phyloP scores from a whole-genome alignment of 2,113 vertebrate genomes.

The Ammospiza caudacuta region DNA sequence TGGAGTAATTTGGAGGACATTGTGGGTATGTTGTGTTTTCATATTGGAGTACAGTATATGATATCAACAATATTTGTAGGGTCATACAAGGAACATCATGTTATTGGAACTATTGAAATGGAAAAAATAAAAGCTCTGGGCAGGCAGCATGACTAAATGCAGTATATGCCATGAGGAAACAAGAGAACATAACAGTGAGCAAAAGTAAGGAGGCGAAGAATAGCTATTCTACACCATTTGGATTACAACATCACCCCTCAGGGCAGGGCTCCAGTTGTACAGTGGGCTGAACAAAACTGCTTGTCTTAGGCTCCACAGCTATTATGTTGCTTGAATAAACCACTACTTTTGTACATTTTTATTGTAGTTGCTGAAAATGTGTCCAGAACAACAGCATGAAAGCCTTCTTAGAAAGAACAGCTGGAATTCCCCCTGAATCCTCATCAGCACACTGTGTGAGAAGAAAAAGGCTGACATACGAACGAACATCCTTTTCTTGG shows the following conservation, averaged over 20 bases:
- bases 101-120: not conserved
- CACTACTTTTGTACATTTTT: not conserved
- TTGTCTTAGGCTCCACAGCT: not conserved
- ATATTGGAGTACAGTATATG: not conserved
- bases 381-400: not conserved
- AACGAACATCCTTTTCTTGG: not conserved
- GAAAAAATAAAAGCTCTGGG: not conserved
- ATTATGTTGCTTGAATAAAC: not conserved
- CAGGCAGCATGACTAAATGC: not conserved
- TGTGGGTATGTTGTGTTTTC: not conserved
- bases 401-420: not conserved
- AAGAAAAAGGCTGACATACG: not conserved
- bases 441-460: not conserved
- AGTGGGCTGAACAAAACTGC: not conserved
- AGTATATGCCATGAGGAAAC: not conserved
- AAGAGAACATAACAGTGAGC: not conserved
- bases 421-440: not conserved
- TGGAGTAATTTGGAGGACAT: not conserved
- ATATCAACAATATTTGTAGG: not conserved
- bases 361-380: not conserved
- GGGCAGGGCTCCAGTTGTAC: not conserved
- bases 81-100: not conserved
- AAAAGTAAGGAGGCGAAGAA: not conserved
- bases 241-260: not conserved
- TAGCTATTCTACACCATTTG: not conserved